phyloP scores from a whole-genome alignment of 2,113 vertebrate genomes.

The Gopherus evgoodei region DNA sequence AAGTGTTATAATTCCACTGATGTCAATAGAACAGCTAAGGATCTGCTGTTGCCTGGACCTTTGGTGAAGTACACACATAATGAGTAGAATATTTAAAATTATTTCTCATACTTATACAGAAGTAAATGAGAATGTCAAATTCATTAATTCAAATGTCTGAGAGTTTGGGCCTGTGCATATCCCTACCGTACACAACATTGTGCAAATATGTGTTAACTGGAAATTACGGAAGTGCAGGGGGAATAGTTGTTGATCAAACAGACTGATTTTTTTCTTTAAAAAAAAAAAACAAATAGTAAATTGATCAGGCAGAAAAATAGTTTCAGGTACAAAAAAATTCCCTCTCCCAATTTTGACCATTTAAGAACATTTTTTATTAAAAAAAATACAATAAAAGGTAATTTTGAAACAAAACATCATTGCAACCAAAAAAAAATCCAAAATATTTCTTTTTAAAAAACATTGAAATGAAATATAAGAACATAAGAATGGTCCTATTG shows the following conservation, averaged over 20 bases:
- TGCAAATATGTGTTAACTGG: background rate
- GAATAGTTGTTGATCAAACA: background rate
- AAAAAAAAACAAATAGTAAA: background rate
- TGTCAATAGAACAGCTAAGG: background rate
- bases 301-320: background rate
- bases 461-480: background rate
- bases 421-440: background rate
- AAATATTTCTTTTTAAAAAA: background rate
- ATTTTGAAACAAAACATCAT: background rate
- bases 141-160: background rate
- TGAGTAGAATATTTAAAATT: background rate
- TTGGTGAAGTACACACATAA: background rate
- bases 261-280: background rate
- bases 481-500: too few species aligned
- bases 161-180: background rate
- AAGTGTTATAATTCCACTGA: background rate
- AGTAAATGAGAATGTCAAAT: background rate
- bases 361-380: background rate
- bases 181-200: background rate
- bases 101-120: background rate
- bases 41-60: background rate
- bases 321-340: background rate
- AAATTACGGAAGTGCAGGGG: rapidly evolving
- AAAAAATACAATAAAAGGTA: background rate
- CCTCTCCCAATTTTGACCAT: background rate